phyloP scores from a whole-genome alignment of 2,888 invertebrate species.

The Metallyticus violacea region DNA sequence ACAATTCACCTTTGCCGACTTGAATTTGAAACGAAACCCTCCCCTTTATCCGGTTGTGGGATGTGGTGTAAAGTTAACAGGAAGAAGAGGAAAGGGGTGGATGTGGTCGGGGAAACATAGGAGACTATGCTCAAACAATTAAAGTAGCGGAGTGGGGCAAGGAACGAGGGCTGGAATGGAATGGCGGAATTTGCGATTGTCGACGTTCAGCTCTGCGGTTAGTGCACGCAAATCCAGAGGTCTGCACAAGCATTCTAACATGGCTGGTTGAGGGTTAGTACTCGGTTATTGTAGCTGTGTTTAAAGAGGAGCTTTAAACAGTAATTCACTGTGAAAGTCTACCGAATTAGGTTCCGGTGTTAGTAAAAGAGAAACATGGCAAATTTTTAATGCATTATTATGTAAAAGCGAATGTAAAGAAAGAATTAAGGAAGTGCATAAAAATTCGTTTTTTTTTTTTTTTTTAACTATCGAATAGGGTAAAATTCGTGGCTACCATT shows the following conservation, averaged over 20 bases:
- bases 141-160: not conserved
- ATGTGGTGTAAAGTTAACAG: not conserved
- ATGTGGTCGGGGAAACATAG: too few relatives aligned
- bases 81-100: not conserved
- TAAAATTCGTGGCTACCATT: too few relatives aligned
- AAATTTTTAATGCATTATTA: too few relatives aligned
- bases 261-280: not conserved
- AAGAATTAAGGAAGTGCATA: too few relatives aligned
- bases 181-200: not conserved
- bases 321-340: not conserved
- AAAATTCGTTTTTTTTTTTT: too few relatives aligned
- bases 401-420: too few relatives aligned
- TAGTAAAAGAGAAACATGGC: too few relatives aligned
- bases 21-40: not conserved
- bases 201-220: not conserved
- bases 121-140: not conserved
- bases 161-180: not conserved
- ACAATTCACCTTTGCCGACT: not conserved
- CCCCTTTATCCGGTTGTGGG: not conserved
- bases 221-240: not conserved
- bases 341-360: not conserved
- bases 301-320: not conserved
- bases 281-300: not conserved
- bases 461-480: too few relatives aligned
- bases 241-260: not conserved